A percentile compares a stretch with the other conserved stretches of the same genome.
Evolutionary conservation across 2,113 vertebrate genomes (phyloP).

Genomic region (Amphiprion percula): DNA sequence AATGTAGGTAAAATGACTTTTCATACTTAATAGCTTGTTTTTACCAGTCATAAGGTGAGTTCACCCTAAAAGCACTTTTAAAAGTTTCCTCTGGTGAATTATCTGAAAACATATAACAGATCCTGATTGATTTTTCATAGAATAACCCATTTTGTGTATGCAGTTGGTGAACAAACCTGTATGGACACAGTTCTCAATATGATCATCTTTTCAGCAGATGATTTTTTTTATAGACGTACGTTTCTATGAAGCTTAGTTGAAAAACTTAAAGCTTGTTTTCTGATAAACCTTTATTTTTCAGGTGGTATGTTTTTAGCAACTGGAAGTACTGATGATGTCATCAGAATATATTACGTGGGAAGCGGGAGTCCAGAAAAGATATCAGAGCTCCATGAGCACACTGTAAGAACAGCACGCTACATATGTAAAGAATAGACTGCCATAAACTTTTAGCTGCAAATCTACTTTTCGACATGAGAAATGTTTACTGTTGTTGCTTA

Average conservation of each 20-base stretch:
- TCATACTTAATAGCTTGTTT: too few relatives aligned
- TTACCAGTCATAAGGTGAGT: too few relatives aligned
- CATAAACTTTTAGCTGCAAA: background rate
- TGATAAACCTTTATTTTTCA: constrained; percentile 65
- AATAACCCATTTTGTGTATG: too few relatives aligned
- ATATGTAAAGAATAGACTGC: background rate
- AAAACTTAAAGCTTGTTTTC: background rate
- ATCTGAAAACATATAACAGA: too few relatives aligned
- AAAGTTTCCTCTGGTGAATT: too few relatives aligned
- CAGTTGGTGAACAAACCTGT: too few relatives aligned
- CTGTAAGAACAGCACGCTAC: constrained; percentile 81
- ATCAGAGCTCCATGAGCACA: constrained; percentile 94
- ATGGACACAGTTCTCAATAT: too few relatives aligned
- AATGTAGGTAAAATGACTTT: too few relatives aligned
- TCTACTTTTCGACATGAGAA: constrained; percentile 16
- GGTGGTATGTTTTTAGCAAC: constrained; percentile 98
- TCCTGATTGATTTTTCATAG: too few relatives aligned
- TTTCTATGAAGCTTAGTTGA: background rate
- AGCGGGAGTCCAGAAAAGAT: constrained; percentile 93
- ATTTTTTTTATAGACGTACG: too few relatives aligned
- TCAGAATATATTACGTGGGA: constrained; percentile 97
- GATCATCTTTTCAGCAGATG: too few relatives aligned
- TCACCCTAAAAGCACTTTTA: too few relatives aligned
- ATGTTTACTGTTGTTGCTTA: background rate
- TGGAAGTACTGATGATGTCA: constrained; percentile 97